Evolutionary conservation across 2,113 vertebrate genomes (phyloP).

Genomic region (Oncorhynchus keta): DNA sequence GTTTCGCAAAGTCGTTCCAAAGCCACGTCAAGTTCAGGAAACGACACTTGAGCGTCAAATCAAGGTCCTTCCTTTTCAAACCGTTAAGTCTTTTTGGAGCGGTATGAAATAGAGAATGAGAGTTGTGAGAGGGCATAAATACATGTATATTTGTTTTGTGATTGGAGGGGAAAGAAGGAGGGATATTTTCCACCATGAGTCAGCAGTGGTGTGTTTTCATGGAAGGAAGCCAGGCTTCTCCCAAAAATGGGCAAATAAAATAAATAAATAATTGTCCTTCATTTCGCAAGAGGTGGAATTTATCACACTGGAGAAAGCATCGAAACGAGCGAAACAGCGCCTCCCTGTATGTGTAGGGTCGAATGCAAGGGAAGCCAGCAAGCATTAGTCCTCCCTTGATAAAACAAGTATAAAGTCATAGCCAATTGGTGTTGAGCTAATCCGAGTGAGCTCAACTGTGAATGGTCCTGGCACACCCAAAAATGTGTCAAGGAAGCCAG

Average conservation of each 20-base stretch:
- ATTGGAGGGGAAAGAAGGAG: conserved; percentile 4
- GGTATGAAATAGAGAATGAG: neutral
- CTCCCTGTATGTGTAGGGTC: no score
- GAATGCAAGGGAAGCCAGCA: no score
- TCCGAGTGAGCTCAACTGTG: no score
- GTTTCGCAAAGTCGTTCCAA: neutral
- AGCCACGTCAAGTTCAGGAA: conserved; percentile 20
- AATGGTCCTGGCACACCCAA: no score
- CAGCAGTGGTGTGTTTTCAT: conserved; percentile 14
- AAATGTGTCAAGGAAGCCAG: no score
- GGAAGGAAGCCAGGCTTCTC: neutral
- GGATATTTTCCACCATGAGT: conserved; percentile 59
- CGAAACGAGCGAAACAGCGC: no score
- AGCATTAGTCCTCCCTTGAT: no score
- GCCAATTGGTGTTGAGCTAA: no score
- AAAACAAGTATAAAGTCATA: no score
- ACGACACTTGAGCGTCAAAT: neutral
- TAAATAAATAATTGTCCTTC: no score
- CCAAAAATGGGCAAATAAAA: neutral
- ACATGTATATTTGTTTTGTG: conserved; percentile 29
- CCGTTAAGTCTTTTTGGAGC: neutral
- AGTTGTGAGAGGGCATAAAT: neutral
- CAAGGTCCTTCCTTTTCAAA: neutral
- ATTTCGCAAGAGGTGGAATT: no score
- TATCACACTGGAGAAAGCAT: no score